These are phyloP conservation scores for Reinhardtius hippoglossoides DNA, from an alignment of 2,113 vertebrate species.

Conservation along the genomic window DNA sequence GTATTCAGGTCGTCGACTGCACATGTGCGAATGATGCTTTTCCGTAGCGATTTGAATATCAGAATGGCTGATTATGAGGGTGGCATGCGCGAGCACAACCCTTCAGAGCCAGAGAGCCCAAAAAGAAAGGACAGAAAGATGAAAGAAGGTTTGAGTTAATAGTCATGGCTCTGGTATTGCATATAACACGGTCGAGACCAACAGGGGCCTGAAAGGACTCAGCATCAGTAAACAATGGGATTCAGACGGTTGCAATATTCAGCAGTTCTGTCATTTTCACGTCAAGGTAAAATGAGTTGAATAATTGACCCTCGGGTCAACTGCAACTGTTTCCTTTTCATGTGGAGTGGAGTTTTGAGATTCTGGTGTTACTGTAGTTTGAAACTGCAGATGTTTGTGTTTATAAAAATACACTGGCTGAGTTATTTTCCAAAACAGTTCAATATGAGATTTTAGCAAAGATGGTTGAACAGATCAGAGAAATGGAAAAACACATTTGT, in stretches of 20 bases:
- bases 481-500: not conserved
- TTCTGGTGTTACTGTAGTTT: constrained; percentile 19
- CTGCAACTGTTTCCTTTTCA: constrained; percentile 8
- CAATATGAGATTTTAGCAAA: not conserved
- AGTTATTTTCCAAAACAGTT: not conserved
- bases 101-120: constrained; percentile 37
- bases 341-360: constrained; percentile 6
- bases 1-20: constrained; percentile 72
- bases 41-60: constrained; percentile 70
- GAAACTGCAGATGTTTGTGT: constrained; percentile 20
- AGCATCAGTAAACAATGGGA: constrained; percentile 64
- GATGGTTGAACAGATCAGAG: not conserved
- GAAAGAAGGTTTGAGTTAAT: constrained; percentile 75
- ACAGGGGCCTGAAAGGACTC: constrained; percentile 23
- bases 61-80: constrained; percentile 71
- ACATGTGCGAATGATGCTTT: constrained; percentile 69
- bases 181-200: constrained; percentile 42
- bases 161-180: constrained; percentile 35
- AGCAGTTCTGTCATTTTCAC: constrained; percentile 36
- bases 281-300: constrained; percentile 6
- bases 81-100: constrained; percentile 79
- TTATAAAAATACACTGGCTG: not conserved
- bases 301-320: constrained; percentile 48
- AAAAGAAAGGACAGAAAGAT: constrained; percentile 59
- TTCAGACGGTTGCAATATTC: constrained; percentile 37